Conservation (phyloP, 2,797 vertebrate genomes). For the Pseudochirops corinnae region DNA sequence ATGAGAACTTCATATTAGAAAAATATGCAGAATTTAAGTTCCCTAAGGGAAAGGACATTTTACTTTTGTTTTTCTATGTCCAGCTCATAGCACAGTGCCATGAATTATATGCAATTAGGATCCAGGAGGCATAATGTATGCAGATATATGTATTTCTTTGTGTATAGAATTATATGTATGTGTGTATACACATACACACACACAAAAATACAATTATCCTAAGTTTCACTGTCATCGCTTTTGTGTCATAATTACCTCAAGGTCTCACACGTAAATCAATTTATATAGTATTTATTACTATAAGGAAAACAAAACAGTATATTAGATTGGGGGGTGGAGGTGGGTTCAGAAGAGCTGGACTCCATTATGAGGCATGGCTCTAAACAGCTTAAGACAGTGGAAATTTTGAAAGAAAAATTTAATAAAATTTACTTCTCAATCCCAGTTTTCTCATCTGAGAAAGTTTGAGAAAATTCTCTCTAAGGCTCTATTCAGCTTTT, state of each 20-base stretch:
- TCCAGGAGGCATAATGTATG: background rate
- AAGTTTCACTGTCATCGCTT: background rate
- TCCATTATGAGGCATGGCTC: background rate
- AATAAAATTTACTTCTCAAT: background rate
- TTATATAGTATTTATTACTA: background rate
- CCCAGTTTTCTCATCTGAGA: background rate
- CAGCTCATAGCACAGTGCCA: background rate
- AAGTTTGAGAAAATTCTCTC: background rate
- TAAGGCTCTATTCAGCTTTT: background rate
- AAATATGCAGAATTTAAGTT: constrained; percentile 26
- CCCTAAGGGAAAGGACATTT: background rate
- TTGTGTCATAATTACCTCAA: background rate
- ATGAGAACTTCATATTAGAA: background rate
- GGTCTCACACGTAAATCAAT: background rate
- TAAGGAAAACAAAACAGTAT: background rate
- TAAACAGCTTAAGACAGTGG: background rate
- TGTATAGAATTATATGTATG: background rate
- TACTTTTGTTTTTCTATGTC: background rate
- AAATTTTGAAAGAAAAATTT: background rate
- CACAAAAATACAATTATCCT: background rate
- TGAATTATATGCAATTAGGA: background rate
- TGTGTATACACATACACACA: background rate
- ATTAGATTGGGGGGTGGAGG: background rate
- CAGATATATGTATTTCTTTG: background rate
- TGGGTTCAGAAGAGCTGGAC: background rate